Evolutionary conservation across 2,888 invertebrate genomes (phyloP), one percentile per base, ranked within the genome.

Genomic region (Dromius quadrimaculatus): DNA sequence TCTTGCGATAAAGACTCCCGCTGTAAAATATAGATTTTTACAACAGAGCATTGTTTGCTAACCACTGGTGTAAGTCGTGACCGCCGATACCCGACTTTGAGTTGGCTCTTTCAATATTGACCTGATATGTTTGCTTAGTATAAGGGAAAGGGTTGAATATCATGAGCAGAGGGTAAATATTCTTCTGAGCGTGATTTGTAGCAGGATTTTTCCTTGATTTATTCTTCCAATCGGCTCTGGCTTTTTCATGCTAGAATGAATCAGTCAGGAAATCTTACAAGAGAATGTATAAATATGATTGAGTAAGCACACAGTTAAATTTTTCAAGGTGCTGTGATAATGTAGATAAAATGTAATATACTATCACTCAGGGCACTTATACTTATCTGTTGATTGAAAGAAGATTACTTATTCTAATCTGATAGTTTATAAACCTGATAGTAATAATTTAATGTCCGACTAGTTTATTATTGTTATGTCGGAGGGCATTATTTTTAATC

Each of bases 111-210:
- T 41, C 66, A 66, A 66, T 57, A 66, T 66, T 66, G 54, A 66
- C 63, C 45, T 32, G 63, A 63, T 63, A 66, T 66, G 66, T 66
- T 66, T 66, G 66, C 57, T 57, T 66, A 41, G 57, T 23, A 66
- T 41, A 66, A 54, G 41, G 45, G 38, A 41, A 36, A 66, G 54
- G 54, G 54, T 54, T 66, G 41, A 28, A 50, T 22, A 23, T 8
- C 47, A 23, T 23, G 22, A 47, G 47, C 50, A 13, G 6, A 13
- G 50, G 28, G 23, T 54, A 54, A 54, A 54, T 54, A 54, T 54
- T 54, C 28, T 54, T 54, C 23, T 28, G 15, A 8, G 23, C 8
- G 22, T 54, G 50, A 54, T 54, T 54, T 54, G 50, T 54, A 15
- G 28, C 41, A 41, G 28, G 50, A 13, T 54, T 23, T 23, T 28